Evolutionary conservation across 2,888 invertebrate genomes (phyloP).

Genomic region (Dicyrtoma fusca): DNA sequence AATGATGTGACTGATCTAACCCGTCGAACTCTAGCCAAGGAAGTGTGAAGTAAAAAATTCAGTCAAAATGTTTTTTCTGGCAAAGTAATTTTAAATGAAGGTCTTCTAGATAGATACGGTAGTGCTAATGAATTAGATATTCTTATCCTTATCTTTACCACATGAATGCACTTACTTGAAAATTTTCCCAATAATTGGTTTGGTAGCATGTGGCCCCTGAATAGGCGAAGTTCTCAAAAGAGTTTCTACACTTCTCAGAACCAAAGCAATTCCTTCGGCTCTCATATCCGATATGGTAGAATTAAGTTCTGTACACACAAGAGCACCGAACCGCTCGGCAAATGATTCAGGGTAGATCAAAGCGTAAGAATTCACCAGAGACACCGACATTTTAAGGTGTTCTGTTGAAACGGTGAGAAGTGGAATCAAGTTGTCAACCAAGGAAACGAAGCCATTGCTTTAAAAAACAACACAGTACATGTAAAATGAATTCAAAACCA

Average conservation of each 20-base stretch:
- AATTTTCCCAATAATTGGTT: slow-evolving; percentile 55
- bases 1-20: too few relatives aligned
- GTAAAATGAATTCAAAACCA: slow-evolving; percentile 62
- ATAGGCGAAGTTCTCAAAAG: slow-evolving; percentile 74
- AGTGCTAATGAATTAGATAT: not conserved
- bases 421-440: slow-evolving; percentile 54
- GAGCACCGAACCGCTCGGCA: slow-evolving; percentile 59
- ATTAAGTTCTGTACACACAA: slow-evolving; percentile 71
- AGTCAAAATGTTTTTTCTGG: not conserved
- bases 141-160: not conserved
- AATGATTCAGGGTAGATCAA: slow-evolving; percentile 54
- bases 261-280: slow-evolving; percentile 72
- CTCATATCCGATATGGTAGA: slow-evolving; percentile 78
- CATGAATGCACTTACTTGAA: slow-evolving; percentile 46
- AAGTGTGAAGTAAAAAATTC: too few relatives aligned
- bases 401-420: slow-evolving; percentile 54
- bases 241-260: slow-evolving; percentile 75
- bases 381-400: slow-evolving; percentile 53
- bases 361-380: slow-evolving; percentile 54
- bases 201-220: slow-evolving; percentile 65
- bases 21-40: not conserved
- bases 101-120: not conserved
- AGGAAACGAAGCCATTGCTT: slow-evolving; percentile 51
- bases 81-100: not conserved
- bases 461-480: slow-evolving; percentile 13